phyloP scores from a whole-genome alignment of 2,113 vertebrate genomes.

The Pseudorectes ferrugineus region DNA sequence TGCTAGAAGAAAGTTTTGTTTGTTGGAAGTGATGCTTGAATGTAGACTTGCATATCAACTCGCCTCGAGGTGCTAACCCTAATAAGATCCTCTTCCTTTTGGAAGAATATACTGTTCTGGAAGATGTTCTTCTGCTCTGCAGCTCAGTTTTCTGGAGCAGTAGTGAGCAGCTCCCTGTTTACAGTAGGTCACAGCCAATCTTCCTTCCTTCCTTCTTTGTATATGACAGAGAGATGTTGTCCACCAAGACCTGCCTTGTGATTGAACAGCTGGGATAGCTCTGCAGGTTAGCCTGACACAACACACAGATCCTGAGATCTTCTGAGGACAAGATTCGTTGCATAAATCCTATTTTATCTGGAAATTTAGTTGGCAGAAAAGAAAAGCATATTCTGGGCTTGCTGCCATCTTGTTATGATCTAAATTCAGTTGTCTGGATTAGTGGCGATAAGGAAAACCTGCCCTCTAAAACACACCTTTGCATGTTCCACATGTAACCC shows the following conservation, averaged over 20 bases:
- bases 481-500: background rate
- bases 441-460: background rate
- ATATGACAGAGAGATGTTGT: background rate
- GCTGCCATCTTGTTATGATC: slow-evolving; percentile 17
- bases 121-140: background rate
- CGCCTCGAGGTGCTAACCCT: background rate
- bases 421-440: slow-evolving; percentile 1
- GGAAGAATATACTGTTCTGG: background rate
- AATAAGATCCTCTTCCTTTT: background rate
- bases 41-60: background rate
- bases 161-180: background rate
- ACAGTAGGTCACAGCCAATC: background rate
- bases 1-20: background rate
- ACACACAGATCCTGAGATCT: background rate
- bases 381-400: slow-evolving; percentile 18
- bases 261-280: background rate
- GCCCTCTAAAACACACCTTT: background rate
- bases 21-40: background rate
- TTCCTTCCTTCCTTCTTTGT: background rate
- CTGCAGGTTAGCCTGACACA: background rate
- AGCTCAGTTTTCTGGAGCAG: background rate
- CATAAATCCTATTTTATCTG: background rate
- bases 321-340: slow-evolving; percentile 10
- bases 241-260: background rate
- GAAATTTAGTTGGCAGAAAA: background rate